These are phyloP conservation scores for Aphodius granarius DNA, from an alignment of 2,888 invertebrate genomes.

Conservation along the genomic window DNA sequence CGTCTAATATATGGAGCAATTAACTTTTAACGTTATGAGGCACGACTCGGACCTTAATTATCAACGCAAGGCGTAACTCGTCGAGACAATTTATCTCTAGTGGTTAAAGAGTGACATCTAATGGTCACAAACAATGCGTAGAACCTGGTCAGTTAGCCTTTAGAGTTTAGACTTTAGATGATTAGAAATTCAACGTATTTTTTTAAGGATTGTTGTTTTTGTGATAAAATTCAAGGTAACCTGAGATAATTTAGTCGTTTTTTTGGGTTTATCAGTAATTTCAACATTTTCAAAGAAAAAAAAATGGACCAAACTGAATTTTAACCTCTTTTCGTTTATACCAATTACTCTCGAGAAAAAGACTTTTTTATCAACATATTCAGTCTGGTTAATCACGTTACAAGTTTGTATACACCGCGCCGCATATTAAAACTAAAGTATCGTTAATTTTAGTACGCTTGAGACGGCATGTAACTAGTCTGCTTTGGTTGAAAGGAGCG, in stretches of 20 bases:
- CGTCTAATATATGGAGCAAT: background rate
- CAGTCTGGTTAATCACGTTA: background rate
- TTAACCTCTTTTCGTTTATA: too few species aligned
- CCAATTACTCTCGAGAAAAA: too few species aligned
- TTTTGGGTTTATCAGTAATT: background rate
- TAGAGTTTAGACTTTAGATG: background rate
- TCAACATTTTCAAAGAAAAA: too few species aligned
- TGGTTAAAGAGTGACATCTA: background rate
- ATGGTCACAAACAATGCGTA: background rate
- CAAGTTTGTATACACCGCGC: background rate
- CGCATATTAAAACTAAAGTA: background rate
- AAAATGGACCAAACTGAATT: too few species aligned
- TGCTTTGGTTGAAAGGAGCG: background rate
- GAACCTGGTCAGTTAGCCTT: background rate
- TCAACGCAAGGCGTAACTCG: background rate
- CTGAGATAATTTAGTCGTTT: background rate
- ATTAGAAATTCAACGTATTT: background rate
- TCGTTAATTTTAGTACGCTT: background rate
- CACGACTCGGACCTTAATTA: background rate
- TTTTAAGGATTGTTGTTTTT: background rate
- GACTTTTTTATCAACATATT: background rate
- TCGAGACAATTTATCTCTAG: background rate
- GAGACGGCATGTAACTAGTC: background rate
- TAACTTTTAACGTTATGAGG: background rate
- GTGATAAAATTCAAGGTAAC: background rate